Conservation (phyloP, 2,888 invertebrate genomes). For the Oegoconia quadripuncta region DNA sequence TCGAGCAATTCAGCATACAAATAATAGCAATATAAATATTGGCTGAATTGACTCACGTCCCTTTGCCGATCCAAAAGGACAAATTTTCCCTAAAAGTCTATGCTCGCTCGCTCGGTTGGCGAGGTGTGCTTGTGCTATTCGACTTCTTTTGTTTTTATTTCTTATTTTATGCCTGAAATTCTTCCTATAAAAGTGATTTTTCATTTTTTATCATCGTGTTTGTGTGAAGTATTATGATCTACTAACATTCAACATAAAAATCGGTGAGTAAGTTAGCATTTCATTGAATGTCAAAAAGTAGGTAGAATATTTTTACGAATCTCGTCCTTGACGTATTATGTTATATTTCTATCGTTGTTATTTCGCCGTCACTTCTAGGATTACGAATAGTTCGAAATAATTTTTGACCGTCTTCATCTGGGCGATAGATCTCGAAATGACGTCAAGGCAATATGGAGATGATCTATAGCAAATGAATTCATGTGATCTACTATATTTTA, state of each 20-base stretch:
- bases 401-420: background rate
- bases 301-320: slow-evolving; percentile 27
- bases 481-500: background rate
- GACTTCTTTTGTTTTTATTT: slow-evolving; percentile 35
- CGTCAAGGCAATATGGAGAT: slow-evolving; percentile 37
- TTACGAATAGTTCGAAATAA: background rate
- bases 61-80: background rate
- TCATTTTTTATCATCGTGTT: slow-evolving; percentile 8
- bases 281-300: slow-evolving; percentile 30
- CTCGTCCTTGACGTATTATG: slow-evolving; percentile 51
- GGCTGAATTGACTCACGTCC: background rate
- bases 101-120: slow-evolving; percentile 16
- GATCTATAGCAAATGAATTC: background rate
- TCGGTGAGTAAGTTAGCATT: slow-evolving; percentile 39
- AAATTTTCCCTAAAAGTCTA: no score
- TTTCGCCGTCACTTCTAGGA: background rate
- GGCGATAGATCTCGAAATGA: slow-evolving; percentile 20
- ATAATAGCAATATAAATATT: background rate
- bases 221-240: slow-evolving; percentile 1
- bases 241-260: slow-evolving; percentile 23
- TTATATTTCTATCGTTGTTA: slow-evolving; percentile 21
- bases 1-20: no score
- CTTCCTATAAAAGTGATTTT: slow-evolving; percentile 5
- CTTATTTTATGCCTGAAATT: slow-evolving; percentile 23
- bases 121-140: slow-evolving; percentile 28